These are phyloP conservation scores for Drosophila melanogaster DNA, from an alignment of 1,140 invertebrate genomes.

Conservation along the genomic window Release_6_plus_ISO1_MT NT_033779.5:14482501-14483000, in stretches of 20 bases:
- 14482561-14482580: background rate
- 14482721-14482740: constrained; percentile 14
- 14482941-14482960: constrained; percentile 17
- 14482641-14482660: too few relatives aligned
- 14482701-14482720: background rate
- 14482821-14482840: constrained; percentile 59
- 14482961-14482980: constrained; percentile 68
- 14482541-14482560: background rate
- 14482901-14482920: constrained; percentile 47
- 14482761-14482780: constrained; percentile 18
- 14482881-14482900: constrained; percentile 69
- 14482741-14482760: background rate
- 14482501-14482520: constrained; percentile 12
- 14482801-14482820: constrained; percentile 36
- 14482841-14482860: constrained; percentile 42
- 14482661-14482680: too few relatives aligned
- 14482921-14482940: constrained; percentile 41
- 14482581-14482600: background rate
- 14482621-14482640: too few relatives aligned
- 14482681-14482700: background rate
- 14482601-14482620: too few relatives aligned
- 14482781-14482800: constrained; percentile 63
- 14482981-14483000: constrained; percentile 67
- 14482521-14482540: background rate
- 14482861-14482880: constrained; percentile 49